Conservation (phyloP, 1,140 invertebrate species). For the Conus betulinus region DNA sequence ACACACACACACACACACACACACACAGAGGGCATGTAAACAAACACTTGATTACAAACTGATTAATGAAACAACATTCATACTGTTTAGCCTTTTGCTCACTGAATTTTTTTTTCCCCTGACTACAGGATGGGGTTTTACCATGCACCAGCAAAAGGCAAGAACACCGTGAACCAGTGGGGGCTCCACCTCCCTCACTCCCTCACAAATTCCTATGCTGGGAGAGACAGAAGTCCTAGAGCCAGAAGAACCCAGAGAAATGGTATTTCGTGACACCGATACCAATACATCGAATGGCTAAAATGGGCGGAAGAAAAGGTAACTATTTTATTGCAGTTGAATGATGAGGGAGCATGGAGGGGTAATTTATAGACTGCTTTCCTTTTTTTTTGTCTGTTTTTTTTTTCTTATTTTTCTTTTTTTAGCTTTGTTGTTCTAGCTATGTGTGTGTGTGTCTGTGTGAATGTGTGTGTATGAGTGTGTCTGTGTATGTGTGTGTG, state of each 20-base stretch:
- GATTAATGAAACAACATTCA: background rate
- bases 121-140: constrained; percentile 73
- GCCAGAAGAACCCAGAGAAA: constrained; percentile 49
- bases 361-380: too few species aligned
- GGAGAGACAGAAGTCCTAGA: constrained; percentile 49
- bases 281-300: constrained; percentile 70
- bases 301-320: constrained; percentile 71
- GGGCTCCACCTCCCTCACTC: constrained; percentile 60
- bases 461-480: background rate
- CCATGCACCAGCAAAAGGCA: constrained; percentile 67
- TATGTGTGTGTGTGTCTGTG: background rate
- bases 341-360: too few species aligned
- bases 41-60: background rate
- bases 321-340: background rate
- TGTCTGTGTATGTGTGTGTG: background rate
- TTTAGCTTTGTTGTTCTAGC: background rate
- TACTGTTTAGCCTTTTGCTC: background rate
- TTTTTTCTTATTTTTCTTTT: too few species aligned
- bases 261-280: constrained; percentile 68
- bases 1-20: constrained; percentile 21
- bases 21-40: background rate
- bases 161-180: constrained; percentile 47
- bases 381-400: too few species aligned
- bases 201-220: constrained; percentile 72
- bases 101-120: background rate